Conservation (phyloP, 2,113 vertebrate genomes). For the Pachyramphus minor region DNA sequence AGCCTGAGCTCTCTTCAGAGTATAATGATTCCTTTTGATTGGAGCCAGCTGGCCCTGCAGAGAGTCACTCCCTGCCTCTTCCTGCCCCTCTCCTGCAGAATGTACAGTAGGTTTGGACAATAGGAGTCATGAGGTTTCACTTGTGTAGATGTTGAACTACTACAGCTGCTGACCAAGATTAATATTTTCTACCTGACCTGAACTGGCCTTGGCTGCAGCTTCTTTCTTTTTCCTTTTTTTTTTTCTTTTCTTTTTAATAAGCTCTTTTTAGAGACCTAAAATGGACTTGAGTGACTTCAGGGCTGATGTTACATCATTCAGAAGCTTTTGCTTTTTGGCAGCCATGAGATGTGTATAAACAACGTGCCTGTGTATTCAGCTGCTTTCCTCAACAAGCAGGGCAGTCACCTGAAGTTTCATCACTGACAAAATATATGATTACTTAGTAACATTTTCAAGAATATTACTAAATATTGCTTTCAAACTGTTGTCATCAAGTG, state of each 20-base stretch:
- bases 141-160: neutral
- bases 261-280: neutral
- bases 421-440: neutral
- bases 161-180: neutral
- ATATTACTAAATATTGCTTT: neutral
- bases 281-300: neutral
- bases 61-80: neutral
- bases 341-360: neutral
- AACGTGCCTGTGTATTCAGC: neutral
- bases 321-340: neutral
- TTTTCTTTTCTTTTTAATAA: neutral
- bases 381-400: neutral
- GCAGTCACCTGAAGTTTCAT: neutral
- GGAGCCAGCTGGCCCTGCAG: neutral
- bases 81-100: neutral
- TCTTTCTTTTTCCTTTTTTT: rapidly evolving
- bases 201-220: neutral
- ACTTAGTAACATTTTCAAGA: neutral
- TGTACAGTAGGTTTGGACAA: neutral
- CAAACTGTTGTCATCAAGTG: neutral
- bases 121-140: neutral
- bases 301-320: neutral
- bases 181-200: neutral
- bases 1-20: neutral
- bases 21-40: neutral